Evolutionary conservation across 2,113 vertebrate genomes (phyloP), one percentile per base, ranked within the genome.

Genomic region (Heterochromis multidens): DNA sequence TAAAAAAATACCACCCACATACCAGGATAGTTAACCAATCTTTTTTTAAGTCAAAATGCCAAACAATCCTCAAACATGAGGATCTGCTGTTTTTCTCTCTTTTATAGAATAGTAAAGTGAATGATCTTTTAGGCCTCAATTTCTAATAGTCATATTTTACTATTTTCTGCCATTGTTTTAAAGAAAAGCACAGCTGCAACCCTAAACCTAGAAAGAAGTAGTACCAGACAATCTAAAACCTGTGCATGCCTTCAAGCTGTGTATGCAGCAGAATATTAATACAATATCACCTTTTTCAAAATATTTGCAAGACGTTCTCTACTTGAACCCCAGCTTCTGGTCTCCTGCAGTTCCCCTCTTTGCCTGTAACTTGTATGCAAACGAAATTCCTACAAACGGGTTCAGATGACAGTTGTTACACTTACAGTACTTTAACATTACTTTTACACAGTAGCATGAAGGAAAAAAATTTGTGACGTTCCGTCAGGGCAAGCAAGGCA

Each of bases 251-350:
- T n/a, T n/a, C n/a, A n/a, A n/a, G n/a, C n/a, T n/a, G n/a, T 52
- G 21, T 46, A 82, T 25, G 3, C 16, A 11, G 27, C 37, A 21
- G 23, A 56, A 37, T 27, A 46, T 46, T 46, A 43, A 25, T 11
- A 35, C 5, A 52, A 4, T 2, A 1, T 74, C 82, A 96, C 96
- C 94, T 85, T 87, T 89, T 91, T 94, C 14, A 95, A 65, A 62
- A 72, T 11, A 12, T 33, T 5, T 17, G 4, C 5, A 1, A 94
- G 37, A 19, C 5, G 19, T 25, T 60, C 63, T 76, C 8, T 37
- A 1, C 7, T 23, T 37, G 91, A 76, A 33, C 17, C 21, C 1
- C 1, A 2, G 1, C 7, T 60, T 61, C n/a, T 12, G 43, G 1
- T 82, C 81, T 87, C 52, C 7, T 79, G 52, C 21, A 3, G 13